phyloP scores from a whole-genome alignment of 2,888 invertebrate genomes.

The Parnassius glacialis region DNA sequence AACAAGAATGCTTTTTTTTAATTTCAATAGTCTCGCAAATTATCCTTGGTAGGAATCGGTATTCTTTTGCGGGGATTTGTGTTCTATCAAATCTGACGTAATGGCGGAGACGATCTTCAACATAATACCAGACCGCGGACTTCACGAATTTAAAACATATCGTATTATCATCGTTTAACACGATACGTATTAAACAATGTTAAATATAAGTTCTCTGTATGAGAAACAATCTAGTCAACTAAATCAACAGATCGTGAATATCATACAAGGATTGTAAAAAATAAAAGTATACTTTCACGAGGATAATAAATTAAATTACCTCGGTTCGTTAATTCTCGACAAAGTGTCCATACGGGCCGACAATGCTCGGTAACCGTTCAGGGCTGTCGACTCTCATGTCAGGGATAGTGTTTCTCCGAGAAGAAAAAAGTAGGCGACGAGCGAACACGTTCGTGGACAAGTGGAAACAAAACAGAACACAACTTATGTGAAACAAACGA shows the following conservation, averaged over 20 bases:
- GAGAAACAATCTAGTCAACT: slow-evolving; percentile 2
- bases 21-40: too few relatives aligned
- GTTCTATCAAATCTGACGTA: too few relatives aligned
- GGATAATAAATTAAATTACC: slow-evolving; percentile 25
- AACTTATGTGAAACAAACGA: too few relatives aligned
- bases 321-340: slow-evolving; percentile 24
- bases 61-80: too few relatives aligned
- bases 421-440: slow-evolving; percentile 11
- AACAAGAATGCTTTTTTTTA: too few relatives aligned
- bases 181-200: too few relatives aligned
- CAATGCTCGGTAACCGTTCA: slow-evolving; percentile 9
- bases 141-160: too few relatives aligned
- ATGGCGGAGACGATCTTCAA: too few relatives aligned
- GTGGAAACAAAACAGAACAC: slow-evolving; percentile 1
- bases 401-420: slow-evolving; percentile 16
- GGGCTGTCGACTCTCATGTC: slow-evolving; percentile 3
- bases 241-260: slow-evolving; percentile 15
- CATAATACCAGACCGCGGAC: too few relatives aligned
- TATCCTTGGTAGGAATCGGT: too few relatives aligned
- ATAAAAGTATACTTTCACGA: slow-evolving; percentile 11
- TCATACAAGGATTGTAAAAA: slow-evolving; percentile 14
- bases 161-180: too few relatives aligned
- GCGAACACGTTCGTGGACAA: neutral
- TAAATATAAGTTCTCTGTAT: neutral
- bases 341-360: slow-evolving; percentile 2